phyloP scores from a whole-genome alignment of 2,888 invertebrate species.

The Atethmia centrago region DNA sequence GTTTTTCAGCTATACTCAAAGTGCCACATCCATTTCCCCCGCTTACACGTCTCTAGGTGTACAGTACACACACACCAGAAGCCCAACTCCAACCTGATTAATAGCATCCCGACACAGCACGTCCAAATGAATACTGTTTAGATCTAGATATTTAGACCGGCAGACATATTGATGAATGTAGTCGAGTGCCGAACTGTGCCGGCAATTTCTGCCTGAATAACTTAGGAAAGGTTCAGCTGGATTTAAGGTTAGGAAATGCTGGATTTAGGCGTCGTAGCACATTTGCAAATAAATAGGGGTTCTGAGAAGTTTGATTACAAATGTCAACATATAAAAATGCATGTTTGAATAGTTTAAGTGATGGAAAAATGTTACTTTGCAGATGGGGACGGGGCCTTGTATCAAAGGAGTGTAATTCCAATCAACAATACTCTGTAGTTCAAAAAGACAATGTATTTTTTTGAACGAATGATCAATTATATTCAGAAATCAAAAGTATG shows the following conservation, averaged over 20 bases:
- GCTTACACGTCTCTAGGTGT: constrained; percentile 60
- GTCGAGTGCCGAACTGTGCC: constrained; percentile 38
- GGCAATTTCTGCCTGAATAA: constrained; percentile 39
- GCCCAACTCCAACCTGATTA: constrained; percentile 84
- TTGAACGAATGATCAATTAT: neutral
- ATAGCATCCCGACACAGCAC: constrained; percentile 82
- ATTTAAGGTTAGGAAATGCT: constrained; percentile 18
- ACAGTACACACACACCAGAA: constrained; percentile 82
- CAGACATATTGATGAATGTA: constrained; percentile 60
- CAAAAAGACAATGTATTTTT: neutral
- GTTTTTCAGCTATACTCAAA: neutral
- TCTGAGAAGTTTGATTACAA: too few species aligned
- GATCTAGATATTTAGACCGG: constrained; percentile 73
- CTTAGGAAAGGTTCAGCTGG: constrained; percentile 34
- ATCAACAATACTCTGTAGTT: neutral
- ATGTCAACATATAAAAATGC: neutral
- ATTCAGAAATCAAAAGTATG: neutral
- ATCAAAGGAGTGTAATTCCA: neutral
- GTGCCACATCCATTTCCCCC: constrained; percentile 28
- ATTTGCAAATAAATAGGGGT: neutral
- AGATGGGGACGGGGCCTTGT: too few species aligned
- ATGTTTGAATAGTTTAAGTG: neutral
- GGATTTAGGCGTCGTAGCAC: neutral
- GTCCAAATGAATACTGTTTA: constrained; percentile 84
- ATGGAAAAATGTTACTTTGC: rapidly evolving